A percentile compares a stretch with the other conserved stretches of the same genome.
phyloP scores from a whole-genome alignment of 1,140 invertebrate species.

The Aphidius gifuensis region DNA sequence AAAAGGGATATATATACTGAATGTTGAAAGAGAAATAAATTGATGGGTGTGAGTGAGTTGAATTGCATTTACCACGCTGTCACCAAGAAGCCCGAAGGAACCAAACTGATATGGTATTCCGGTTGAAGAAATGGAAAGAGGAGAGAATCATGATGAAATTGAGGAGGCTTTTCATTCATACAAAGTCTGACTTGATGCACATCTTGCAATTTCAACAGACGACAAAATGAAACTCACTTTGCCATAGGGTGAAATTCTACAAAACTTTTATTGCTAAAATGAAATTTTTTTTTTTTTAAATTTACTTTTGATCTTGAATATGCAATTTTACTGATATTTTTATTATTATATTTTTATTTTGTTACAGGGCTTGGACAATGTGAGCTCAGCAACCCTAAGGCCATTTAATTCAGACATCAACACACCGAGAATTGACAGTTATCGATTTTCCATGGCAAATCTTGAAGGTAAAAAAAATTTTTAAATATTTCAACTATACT shows the following conservation, averaged over 20 bases:
- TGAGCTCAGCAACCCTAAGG: constrained; percentile 57
- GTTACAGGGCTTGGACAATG: constrained; percentile 65
- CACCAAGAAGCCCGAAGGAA: constrained; percentile 9
- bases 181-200: constrained; percentile 1
- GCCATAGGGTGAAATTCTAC: too few species aligned
- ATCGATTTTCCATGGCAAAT: constrained; percentile 89
- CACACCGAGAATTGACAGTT: constrained; percentile 76
- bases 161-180: constrained; percentile 4
- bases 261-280: neutral
- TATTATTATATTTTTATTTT: constrained; percentile 30
- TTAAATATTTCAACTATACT: too few species aligned
- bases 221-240: neutral
- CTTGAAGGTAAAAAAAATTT: constrained; percentile 64
- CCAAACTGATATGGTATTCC: constrained; percentile 16
- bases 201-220: constrained; percentile 7
- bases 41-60: constrained; percentile 17
- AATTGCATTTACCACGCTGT: constrained; percentile 23
- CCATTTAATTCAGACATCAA: constrained; percentile 63
- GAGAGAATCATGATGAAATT: constrained; percentile 17
- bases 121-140: neutral
- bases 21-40: neutral
- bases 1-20: too few species aligned
- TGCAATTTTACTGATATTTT: constrained; percentile 5
- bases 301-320: neutral
- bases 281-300: neutral